These are phyloP conservation scores for Oenanthe oenanthe DNA, from an alignment of 2,113 vertebrate genomes.

Conservation along the genomic window DNA sequence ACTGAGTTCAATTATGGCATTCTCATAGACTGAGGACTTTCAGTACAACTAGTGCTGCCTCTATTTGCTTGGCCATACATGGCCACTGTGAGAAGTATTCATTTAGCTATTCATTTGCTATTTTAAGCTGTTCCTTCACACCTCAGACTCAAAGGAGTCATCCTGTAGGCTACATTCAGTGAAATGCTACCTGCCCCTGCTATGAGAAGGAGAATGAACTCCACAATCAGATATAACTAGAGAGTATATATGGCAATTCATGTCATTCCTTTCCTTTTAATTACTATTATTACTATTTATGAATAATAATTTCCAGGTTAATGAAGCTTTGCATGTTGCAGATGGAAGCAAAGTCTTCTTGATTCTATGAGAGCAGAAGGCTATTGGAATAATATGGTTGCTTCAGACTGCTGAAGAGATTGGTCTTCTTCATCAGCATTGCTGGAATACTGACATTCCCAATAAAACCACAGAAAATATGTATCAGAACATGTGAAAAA, in stretches of 20 bases:
- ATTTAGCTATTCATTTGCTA: background rate
- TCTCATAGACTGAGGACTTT: background rate
- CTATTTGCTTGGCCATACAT: background rate
- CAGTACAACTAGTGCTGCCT: background rate
- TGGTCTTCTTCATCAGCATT: background rate
- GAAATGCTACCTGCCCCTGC: background rate
- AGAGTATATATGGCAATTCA: background rate
- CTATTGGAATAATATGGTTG: background rate
- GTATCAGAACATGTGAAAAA: background rate
- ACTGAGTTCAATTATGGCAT: background rate
- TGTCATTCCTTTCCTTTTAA: background rate
- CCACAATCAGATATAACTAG: background rate
- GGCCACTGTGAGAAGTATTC: background rate
- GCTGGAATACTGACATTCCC: background rate
- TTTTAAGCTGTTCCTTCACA: background rate
- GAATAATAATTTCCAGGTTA: background rate
- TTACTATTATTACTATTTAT: background rate
- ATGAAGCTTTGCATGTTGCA: background rate
- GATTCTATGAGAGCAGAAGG: background rate
- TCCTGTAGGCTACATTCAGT: background rate
- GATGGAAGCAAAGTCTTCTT: background rate
- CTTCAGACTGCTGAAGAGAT: background rate
- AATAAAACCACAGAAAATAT: background rate
- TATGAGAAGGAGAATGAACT: background rate
- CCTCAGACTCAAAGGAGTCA: background rate